These are phyloP conservation scores for Ischnus inquisitorius DNA, from an alignment of 2,888 invertebrate species.

Conservation along the genomic window DNA sequence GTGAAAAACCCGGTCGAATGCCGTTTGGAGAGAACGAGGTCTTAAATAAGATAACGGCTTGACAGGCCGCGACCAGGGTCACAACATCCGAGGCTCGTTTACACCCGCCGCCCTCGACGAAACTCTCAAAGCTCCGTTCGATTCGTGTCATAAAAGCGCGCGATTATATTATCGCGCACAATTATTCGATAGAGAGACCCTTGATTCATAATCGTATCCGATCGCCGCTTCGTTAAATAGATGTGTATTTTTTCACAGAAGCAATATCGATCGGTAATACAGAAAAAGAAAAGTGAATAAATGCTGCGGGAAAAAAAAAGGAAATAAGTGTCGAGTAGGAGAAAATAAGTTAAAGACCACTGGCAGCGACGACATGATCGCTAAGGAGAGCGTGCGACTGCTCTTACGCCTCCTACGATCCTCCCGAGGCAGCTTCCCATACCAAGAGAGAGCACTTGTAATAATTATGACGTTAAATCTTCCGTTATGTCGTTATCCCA, in stretches of 20 bases:
- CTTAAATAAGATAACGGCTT: slow-evolving; percentile 73
- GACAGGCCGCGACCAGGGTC: slow-evolving; percentile 67
- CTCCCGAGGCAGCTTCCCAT: slow-evolving; percentile 28
- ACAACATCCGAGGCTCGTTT: slow-evolving; percentile 73
- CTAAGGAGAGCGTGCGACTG: slow-evolving; percentile 24
- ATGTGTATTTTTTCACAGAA: slow-evolving; percentile 30
- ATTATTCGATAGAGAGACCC: neutral
- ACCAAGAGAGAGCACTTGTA: slow-evolving; percentile 67
- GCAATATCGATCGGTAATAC: slow-evolving; percentile 36
- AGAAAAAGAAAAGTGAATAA: neutral
- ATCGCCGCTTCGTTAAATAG: neutral
- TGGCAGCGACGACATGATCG: neutral
- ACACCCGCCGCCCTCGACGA: slow-evolving; percentile 60
- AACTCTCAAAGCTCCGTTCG: neutral
- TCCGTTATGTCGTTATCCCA: slow-evolving; percentile 80
- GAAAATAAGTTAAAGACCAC: neutral
- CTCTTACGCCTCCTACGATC: slow-evolving; percentile 16
- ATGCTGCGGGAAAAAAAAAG: slow-evolving; percentile 1
- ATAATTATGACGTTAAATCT: slow-evolving; percentile 80
- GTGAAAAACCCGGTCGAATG: neutral
- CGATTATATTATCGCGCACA: slow-evolving; percentile 28
- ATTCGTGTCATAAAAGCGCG: slow-evolving; percentile 47
- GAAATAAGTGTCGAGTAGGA: neutral
- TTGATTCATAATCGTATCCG: slow-evolving; percentile 35
- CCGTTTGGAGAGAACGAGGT: slow-evolving; percentile 61